phyloP scores from a whole-genome alignment of 2,888 invertebrate species.

The Chesias legatella region DNA sequence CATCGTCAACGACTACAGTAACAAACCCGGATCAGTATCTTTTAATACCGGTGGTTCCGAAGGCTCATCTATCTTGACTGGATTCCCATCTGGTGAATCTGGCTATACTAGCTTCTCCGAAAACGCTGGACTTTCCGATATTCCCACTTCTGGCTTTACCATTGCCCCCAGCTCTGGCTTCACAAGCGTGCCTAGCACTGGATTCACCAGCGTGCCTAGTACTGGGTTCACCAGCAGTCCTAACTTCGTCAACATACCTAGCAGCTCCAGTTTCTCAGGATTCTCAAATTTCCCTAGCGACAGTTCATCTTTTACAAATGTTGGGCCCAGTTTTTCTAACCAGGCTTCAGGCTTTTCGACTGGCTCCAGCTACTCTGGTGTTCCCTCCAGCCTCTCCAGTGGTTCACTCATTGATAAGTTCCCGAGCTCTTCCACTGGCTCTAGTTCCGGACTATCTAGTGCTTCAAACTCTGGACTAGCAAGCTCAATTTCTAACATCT shows the following conservation, averaged over 20 bases:
- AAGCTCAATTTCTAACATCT: slow-evolving; percentile 7
- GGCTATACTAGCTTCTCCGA: slow-evolving; percentile 2
- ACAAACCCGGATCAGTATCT: slow-evolving; percentile 31
- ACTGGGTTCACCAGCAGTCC: slow-evolving; percentile 9
- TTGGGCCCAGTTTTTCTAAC: neutral
- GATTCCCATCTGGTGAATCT: neutral
- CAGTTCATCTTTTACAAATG: neutral
- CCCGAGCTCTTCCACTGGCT: slow-evolving; percentile 6
- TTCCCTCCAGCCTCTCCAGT: slow-evolving; percentile 1
- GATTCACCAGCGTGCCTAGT: neutral
- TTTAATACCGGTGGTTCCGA: slow-evolving; percentile 19
- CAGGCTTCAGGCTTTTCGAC: slow-evolving; percentile 1
- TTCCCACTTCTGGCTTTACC: slow-evolving; percentile 1
- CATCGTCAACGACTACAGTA: slow-evolving; percentile 64
- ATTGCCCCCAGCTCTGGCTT: slow-evolving; percentile 1
- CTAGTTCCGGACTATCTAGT: neutral
- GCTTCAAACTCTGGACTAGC: slow-evolving; percentile 5
- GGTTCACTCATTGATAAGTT: neutral
- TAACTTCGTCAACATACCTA: slow-evolving; percentile 2
- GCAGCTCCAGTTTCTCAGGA: neutral
- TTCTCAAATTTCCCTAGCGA: too few species aligned
- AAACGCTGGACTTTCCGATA: slow-evolving; percentile 1
- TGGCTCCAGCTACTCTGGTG: slow-evolving; percentile 1
- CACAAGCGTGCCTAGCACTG: neutral
- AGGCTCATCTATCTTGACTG: slow-evolving; percentile 1